Conservation (phyloP, 37 sponge, comb jelly and placozoan genomes). For the Spongilla lacustris region DNA sequence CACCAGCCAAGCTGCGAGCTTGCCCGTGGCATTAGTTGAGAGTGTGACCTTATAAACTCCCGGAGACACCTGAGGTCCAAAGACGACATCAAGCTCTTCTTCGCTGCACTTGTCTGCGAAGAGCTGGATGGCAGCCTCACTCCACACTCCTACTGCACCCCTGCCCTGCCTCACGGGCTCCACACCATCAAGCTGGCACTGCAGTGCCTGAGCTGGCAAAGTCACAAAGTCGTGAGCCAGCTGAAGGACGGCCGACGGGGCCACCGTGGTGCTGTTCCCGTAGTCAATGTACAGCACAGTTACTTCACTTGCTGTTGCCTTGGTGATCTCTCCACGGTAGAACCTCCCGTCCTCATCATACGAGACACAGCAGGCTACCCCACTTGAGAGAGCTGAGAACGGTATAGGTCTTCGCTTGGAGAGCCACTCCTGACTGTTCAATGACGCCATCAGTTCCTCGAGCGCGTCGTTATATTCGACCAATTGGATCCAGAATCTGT, state of each 20-base stretch:
- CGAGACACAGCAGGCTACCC: slow-evolving; percentile 52
- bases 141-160: background rate
- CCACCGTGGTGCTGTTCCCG: slow-evolving; percentile 54
- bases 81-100: background rate
- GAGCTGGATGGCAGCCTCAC: background rate
- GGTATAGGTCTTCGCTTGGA: slow-evolving; percentile 24
- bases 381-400: slow-evolving; percentile 2
- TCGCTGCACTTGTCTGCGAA: background rate
- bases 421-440: slow-evolving; percentile 9
- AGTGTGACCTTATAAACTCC: background rate
- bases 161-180: slow-evolving; percentile 3
- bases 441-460: slow-evolving; percentile 5
- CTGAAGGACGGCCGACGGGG: background rate
- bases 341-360: slow-evolving; percentile 44
- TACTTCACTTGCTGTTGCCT: slow-evolving; percentile 10
- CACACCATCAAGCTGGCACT: slow-evolving; percentile 59
- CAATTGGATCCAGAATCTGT: slow-evolving; percentile 69
- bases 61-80: background rate
- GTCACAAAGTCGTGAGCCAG: slow-evolving; percentile 18
- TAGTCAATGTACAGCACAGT: slow-evolving; percentile 78
- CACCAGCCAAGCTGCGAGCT: background rate
- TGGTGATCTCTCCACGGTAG: slow-evolving; percentile 51
- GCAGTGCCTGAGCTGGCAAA: slow-evolving; percentile 44
- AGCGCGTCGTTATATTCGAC: background rate
- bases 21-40: background rate